phyloP scores from a whole-genome alignment of 2,888 invertebrate genomes.

The Hirtodrosophila confusa region DNA sequence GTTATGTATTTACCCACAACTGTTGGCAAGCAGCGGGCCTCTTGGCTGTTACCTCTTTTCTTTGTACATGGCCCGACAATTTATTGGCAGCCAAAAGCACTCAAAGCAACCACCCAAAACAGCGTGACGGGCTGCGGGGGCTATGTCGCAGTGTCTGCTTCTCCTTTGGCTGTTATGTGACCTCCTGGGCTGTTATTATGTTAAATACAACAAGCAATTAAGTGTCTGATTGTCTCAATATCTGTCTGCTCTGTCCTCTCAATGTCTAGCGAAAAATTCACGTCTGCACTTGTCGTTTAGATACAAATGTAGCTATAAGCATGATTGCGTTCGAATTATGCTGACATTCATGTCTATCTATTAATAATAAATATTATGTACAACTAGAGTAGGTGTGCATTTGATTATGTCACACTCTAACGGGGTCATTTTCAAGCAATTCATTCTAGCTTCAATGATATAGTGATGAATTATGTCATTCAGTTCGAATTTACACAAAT shows the following conservation, averaged over 20 bases:
- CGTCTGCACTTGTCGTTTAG: constrained; percentile 23
- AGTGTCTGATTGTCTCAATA: constrained; percentile 46
- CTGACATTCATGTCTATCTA: constrained; percentile 28
- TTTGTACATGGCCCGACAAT: constrained; percentile 24
- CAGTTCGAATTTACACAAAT: too few species aligned
- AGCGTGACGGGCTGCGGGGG: constrained; percentile 18
- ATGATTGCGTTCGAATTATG: constrained; percentile 15
- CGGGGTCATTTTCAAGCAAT: constrained; percentile 42
- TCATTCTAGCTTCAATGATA: constrained; percentile 12
- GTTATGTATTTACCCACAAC: constrained; percentile 53
- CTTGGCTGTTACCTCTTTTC: constrained; percentile 56
- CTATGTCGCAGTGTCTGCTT: constrained; percentile 13
- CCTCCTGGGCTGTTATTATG: constrained; percentile 69
- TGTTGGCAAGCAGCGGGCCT: constrained; percentile 64
- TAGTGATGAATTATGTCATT: too few species aligned
- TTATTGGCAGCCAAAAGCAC: constrained; percentile 72
- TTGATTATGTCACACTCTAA: constrained; percentile 16
- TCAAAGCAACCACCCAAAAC: constrained; percentile 57
- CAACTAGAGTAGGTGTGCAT: constrained; percentile 9
- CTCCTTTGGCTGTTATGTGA: constrained; percentile 60
- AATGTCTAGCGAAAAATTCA: constrained; percentile 14
- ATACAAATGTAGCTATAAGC: constrained; percentile 19
- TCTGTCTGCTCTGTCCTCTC: constrained; percentile 14
- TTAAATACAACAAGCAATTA: constrained; percentile 77
- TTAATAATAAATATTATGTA: constrained; percentile 17